Conservation (phyloP, 2,888 invertebrate species). For the Abrostola triplasia region DNA sequence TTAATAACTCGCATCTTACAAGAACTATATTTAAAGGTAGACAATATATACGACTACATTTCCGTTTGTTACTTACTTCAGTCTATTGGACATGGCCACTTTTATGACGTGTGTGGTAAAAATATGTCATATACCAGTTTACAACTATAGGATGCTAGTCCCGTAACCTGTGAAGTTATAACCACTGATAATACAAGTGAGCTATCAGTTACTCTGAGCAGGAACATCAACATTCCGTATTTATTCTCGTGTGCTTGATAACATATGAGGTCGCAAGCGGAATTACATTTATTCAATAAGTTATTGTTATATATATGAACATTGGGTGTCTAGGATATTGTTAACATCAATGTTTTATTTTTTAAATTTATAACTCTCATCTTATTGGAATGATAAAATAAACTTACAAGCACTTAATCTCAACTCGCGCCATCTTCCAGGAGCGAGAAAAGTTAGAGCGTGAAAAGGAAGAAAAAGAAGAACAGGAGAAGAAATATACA, state of each 20-base stretch:
- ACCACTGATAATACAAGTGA: constrained; percentile 16
- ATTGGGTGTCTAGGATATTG: too few relatives aligned
- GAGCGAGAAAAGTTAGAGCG: constrained; percentile 71
- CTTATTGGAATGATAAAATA: too few relatives aligned
- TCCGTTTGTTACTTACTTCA: too few relatives aligned
- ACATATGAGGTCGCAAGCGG: constrained; percentile 64
- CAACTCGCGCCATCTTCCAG: constrained; percentile 49
- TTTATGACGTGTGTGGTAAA: neutral
- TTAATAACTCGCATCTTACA: too few relatives aligned
- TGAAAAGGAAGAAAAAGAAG: constrained; percentile 67
- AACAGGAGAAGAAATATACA: constrained; percentile 57
- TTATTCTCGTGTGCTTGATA: constrained; percentile 67
- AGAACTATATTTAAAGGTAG: too few relatives aligned
- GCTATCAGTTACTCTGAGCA: constrained; percentile 50
- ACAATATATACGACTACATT: too few relatives aligned
- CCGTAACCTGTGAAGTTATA: constrained; percentile 16
- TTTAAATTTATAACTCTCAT: too few relatives aligned
- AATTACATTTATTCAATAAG: constrained; percentile 12
- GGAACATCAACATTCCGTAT: constrained; percentile 71
- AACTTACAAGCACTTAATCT: too few relatives aligned
- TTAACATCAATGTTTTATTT: too few relatives aligned
- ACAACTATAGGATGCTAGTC: neutral
- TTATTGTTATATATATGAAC: neutral
- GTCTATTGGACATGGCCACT: neutral
- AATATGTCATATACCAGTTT: neutral